These are phyloP conservation scores for Coptodon bakossiorum DNA, from an alignment of 2,113 vertebrate species.

Conservation along the genomic window DNA sequence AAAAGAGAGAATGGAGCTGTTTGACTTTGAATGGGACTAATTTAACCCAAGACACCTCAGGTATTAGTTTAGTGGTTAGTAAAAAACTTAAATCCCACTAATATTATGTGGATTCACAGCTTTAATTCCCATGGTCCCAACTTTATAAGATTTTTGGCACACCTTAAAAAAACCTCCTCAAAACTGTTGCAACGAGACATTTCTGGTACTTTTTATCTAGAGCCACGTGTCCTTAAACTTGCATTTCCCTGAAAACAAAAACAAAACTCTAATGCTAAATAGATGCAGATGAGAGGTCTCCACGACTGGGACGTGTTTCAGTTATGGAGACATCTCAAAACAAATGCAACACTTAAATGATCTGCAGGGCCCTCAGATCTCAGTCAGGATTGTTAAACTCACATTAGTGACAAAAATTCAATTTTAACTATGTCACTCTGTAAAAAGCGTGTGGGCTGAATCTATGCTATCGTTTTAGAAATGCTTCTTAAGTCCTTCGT, in stretches of 20 bases:
- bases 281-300: accelerated
- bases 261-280: background rate
- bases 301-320: background rate
- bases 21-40: background rate
- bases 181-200: background rate
- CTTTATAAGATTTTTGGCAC: background rate
- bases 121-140: background rate
- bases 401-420: background rate
- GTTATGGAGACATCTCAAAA: background rate
- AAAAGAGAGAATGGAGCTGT: background rate
- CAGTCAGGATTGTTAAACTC: background rate
- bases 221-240: background rate
- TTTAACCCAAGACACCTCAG: background rate
- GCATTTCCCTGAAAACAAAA: background rate
- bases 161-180: background rate
- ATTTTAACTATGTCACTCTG: background rate
- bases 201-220: background rate
- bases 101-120: background rate
- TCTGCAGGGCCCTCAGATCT: background rate
- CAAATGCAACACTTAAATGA: background rate
- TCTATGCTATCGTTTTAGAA: background rate
- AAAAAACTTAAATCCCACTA: background rate
- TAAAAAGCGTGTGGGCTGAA: accelerated
- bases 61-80: background rate
- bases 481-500: background rate